Evolutionary conservation across 2,888 invertebrate genomes (phyloP).

Genomic region (Aromia moschata): DNA sequence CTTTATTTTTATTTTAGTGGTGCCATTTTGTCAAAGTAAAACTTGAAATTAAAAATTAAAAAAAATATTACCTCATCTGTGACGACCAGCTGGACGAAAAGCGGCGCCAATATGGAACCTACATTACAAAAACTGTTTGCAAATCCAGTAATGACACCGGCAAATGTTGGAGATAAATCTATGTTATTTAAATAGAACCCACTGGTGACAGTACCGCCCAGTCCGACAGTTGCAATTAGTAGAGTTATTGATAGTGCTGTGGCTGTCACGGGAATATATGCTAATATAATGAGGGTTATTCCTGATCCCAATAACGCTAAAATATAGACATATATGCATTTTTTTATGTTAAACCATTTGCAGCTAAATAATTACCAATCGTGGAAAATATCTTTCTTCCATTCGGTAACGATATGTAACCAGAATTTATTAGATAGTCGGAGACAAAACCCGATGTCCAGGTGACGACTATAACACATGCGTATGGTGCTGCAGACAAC

Average conservation of each 20-base stretch:
- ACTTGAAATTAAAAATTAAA: no score
- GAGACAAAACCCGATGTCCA: constrained; percentile 75
- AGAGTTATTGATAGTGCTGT: constrained; percentile 68
- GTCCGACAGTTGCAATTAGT: constrained; percentile 76
- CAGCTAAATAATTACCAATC: constrained; percentile 41
- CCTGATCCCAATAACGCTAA: constrained; percentile 56
- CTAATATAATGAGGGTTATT: constrained; percentile 37
- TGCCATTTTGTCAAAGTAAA: no score
- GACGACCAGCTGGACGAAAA: constrained; percentile 75
- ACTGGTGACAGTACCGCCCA: constrained; percentile 78
- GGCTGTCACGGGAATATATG: constrained; percentile 41
- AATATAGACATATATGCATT: constrained; percentile 53
- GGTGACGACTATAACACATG: constrained; percentile 76
- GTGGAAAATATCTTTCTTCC: constrained; percentile 69
- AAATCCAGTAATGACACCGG: constrained; percentile 85
- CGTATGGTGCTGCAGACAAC: constrained; percentile 68
- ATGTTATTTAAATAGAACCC: constrained; percentile 84
- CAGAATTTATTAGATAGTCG: constrained; percentile 67
- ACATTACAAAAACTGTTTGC: constrained; percentile 81
- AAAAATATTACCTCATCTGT: constrained; percentile 72
- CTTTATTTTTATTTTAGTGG: no score
- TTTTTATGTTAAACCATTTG: not conserved
- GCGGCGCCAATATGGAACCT: constrained; percentile 81
- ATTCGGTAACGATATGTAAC: constrained; percentile 47
- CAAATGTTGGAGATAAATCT: constrained; percentile 84